These are phyloP conservation scores for Capreolus pygargus DNA, from an alignment of 2,113 vertebrate genomes.

Conservation along the genomic window DNA sequence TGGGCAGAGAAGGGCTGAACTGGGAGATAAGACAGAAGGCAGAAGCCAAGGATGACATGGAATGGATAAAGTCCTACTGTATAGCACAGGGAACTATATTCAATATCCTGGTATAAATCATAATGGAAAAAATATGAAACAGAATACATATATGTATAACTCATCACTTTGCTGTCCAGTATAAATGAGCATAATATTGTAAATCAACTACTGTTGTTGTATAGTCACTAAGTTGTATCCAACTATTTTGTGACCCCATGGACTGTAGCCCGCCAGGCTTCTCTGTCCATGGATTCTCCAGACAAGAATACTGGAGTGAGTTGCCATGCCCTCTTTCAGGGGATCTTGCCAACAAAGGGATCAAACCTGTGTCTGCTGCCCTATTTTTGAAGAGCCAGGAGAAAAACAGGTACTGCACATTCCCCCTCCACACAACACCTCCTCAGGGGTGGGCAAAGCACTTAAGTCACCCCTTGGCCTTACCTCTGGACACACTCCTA, in stretches of 20 bases:
- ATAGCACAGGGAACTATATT: background rate
- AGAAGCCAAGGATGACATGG: background rate
- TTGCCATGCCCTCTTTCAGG: background rate
- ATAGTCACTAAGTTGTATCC: background rate
- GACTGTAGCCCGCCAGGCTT: background rate
- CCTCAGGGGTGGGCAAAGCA: background rate
- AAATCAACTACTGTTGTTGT: background rate
- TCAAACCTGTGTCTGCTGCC: background rate
- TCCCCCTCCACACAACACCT: background rate
- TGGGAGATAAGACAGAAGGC: background rate
- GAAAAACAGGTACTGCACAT: background rate
- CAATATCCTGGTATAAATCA: background rate
- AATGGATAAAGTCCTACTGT: background rate
- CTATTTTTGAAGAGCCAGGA: background rate
- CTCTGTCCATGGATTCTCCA: background rate
- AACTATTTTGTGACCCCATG: background rate
- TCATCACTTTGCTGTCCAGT: background rate
- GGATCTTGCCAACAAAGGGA: background rate
- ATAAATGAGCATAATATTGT: background rate
- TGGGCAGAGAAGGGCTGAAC: background rate
- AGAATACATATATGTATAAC: background rate
- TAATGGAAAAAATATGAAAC: background rate
- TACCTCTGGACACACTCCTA: background rate
- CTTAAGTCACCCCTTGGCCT: background rate
- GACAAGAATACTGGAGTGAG: background rate